Evolutionary conservation across 2,888 invertebrate species (phyloP), one percentile per base, ranked within the genome.

Genomic region (Parasteatoda lunata): DNA sequence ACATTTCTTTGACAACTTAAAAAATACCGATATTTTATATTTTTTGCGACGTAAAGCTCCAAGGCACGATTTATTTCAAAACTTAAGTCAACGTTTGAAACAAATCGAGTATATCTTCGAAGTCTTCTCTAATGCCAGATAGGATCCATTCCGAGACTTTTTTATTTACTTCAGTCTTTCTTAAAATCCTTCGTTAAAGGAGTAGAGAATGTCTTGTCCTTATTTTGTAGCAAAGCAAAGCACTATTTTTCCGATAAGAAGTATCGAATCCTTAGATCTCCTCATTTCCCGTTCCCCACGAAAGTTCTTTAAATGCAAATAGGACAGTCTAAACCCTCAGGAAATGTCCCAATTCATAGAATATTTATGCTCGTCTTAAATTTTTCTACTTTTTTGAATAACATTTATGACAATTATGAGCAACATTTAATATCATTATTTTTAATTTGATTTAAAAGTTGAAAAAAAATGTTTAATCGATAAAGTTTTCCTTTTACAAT

Each of bases 271-370:
- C 71, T 15, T 49, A 68, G 80, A 80, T 72, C 80, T 68, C 72
- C 80, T 80, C 80, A 80, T 80, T 80, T 73, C 80, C 72, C 66
- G 75, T 69, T 81, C 51, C 81, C 75, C 69, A 75, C 81, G 81
- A 81, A 81, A 81, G 81, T 81, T 73, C 81, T 81, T 81, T 81
- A 81, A 81, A 81, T 81, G 81, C 81, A 81, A 81, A 81, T 81
- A 66, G 68, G 59, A 69, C 66, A 66, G 75, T 54, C 73, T 81
- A 75, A 81, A 69, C 73, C 81, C 81, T 68, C 81, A 71, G 71
- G 79, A 79, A 79, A 79, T 75, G 81, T 81, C 75, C 69, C 75
- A 75, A 75, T 66, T 59, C 69, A 68, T 75, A 59, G 81, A 81
- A 81, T 81, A 75, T 81, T 81, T 75, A 75, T 75, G 81, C 66